Conservation (phyloP, 2,797 vertebrate species). For the Pseudochromis fuscus region DNA sequence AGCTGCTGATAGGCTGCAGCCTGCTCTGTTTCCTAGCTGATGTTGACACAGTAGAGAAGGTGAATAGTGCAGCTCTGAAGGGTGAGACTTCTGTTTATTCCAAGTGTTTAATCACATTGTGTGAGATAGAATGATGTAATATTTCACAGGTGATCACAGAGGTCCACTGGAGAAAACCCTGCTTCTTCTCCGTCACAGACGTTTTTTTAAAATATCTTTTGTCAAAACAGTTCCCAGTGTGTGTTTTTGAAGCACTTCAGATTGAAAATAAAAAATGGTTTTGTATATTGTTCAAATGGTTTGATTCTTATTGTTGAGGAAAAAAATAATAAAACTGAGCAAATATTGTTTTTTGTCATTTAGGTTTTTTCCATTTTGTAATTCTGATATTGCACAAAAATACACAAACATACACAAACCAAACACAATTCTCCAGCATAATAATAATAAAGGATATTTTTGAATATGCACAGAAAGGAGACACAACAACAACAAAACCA, state of each 20-base stretch:
- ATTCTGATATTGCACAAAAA: no score
- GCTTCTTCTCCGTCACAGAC: constrained; percentile 58
- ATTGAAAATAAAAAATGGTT: constrained; percentile 78
- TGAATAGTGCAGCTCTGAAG: constrained; percentile 42
- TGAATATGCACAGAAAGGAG: no score
- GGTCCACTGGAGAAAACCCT: constrained; percentile 47
- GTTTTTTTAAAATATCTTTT: constrained; percentile 67
- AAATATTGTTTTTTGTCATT: constrained; percentile 39
- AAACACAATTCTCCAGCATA: background rate
- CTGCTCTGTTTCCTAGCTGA: constrained; percentile 57
- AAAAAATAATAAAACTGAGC: constrained; percentile 34
- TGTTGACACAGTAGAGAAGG: constrained; percentile 53
- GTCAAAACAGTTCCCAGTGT: constrained; percentile 68
- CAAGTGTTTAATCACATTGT: constrained; percentile 58
- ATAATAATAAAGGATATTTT: background rate
- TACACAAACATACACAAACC: no score
- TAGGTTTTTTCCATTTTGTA: background rate
- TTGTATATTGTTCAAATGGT: constrained; percentile 82
- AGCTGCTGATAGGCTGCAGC: constrained; percentile 43
- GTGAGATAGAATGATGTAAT: constrained; percentile 58
- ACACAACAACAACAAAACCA: no score
- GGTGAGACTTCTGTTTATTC: constrained; percentile 51
- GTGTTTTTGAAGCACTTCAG: constrained; percentile 84
- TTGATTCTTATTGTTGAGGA: constrained; percentile 45
- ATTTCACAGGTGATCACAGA: constrained; percentile 64